Evolutionary conservation across 2,888 invertebrate genomes (phyloP), one percentile per base, ranked within the genome.

Genomic region (Perdita meconis): DNA sequence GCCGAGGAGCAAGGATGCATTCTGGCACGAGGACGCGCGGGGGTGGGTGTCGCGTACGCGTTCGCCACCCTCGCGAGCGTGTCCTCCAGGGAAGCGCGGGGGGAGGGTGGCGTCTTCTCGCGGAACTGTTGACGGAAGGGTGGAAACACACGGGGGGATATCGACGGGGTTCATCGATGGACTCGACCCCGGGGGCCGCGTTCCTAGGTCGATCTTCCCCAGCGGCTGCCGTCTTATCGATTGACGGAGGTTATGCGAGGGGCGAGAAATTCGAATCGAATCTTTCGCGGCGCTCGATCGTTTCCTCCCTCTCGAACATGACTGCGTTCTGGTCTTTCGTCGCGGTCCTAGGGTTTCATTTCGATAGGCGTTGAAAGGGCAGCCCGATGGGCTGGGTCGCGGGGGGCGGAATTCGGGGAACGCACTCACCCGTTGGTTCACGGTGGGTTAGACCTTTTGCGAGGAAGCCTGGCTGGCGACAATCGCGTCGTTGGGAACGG

Each of bases 151-250:
- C 6, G 10, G n/a, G 26, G 30, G 30, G 10, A 53, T 42, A 65
- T 50, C 24, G 44, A 38, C 13, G 34, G 24, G 3, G 12, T 71
- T 59, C 38, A 13, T 56, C 60, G 70, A 70, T 24, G 38, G 70
- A 16, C 68, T 60, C 68, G 59, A 47, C 40, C 38, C 64, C 65
- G 73, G 68, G 71, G 53, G 63, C 42, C 26, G 51, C 82, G 75
- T 76, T 72, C 72, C 75, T 82, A 81, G 81, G 81, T 72, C 85
- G 85, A 84, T 85, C 86, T 83, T 78, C 70, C 60, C 78, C 73
- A 79, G 85, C 81, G 84, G 75, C 83, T 85, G 86, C 83, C 72
- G 86, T 85, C 85, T 78, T 85, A 85, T 85, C 85, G 85, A 85
- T 85, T 83, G 83, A 85, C 83, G 83, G 73, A 85, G 83, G 84